A percentile compares a stretch with the other conserved stretches of the same genome.
Conservation (phyloP, 2,888 invertebrate species). For the Phytoseiulus persimilis region DNA sequence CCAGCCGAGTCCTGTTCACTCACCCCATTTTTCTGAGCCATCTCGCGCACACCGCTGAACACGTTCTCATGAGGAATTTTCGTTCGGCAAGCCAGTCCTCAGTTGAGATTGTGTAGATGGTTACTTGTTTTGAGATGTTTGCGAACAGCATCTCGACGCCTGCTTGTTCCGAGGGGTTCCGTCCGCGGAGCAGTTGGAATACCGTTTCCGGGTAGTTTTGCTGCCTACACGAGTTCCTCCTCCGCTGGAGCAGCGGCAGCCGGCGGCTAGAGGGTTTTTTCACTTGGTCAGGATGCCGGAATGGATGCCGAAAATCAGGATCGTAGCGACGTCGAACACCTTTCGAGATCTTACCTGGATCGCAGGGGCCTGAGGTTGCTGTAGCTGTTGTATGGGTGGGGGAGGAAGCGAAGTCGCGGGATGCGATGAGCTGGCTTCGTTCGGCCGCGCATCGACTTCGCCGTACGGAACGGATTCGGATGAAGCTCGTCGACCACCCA, state of each 20-base stretch:
- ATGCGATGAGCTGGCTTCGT: not conserved
- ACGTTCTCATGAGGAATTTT: constrained; percentile 28
- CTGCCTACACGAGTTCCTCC: not conserved
- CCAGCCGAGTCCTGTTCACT: not conserved
- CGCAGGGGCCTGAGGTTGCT: not conserved
- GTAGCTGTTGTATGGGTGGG: not conserved
- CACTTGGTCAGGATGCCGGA: too few species aligned
- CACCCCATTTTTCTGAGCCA: constrained; percentile 33
- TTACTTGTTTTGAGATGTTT: constrained; percentile 24
- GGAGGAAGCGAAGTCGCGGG: not conserved
- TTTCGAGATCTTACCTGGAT: not conserved
- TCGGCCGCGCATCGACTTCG: constrained; percentile 12
- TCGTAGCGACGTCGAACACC: not conserved
- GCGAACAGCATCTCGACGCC: constrained; percentile 15
- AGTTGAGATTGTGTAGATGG: constrained; percentile 30
- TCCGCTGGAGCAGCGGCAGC: not conserved
- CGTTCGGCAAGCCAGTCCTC: constrained; percentile 12
- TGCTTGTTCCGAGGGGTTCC: not conserved
- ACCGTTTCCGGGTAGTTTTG: constrained; percentile 1
- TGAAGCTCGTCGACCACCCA: constrained; percentile 33
- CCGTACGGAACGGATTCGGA: constrained; percentile 35
- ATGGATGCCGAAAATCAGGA: too few species aligned
- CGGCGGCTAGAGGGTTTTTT: not conserved
- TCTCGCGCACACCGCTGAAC: constrained; percentile 13
- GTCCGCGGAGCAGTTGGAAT: constrained; percentile 22